Conservation (phyloP, 2,888 invertebrate species). For the Tholera decimalis region DNA sequence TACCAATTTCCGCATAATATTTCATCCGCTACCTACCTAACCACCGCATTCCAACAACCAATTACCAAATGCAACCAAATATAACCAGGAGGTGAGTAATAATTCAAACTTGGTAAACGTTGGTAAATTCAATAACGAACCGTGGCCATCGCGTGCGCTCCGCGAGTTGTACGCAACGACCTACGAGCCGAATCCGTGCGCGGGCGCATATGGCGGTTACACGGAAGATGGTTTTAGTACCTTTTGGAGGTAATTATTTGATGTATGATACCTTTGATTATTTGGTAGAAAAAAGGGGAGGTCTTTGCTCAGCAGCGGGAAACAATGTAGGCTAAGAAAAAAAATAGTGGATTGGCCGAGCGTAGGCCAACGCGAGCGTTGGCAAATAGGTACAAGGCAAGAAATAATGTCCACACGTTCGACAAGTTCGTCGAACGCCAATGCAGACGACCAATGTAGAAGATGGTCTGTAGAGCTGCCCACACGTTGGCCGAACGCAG, state of each 20-base stretch:
- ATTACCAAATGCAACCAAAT: slow-evolving; percentile 52
- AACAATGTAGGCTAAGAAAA: too few species aligned
- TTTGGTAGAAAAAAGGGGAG: too few species aligned
- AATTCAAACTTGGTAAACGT: slow-evolving; percentile 86
- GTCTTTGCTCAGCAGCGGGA: too few species aligned
- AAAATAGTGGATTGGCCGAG: too few species aligned
- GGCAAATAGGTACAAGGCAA: too few species aligned
- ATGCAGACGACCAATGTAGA: too few species aligned
- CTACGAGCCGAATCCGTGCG: slow-evolving; percentile 41
- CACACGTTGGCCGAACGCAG: too few species aligned
- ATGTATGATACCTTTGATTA: too few species aligned
- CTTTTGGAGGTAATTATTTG: slow-evolving; percentile 9
- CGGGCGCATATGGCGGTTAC: slow-evolving; percentile 16
- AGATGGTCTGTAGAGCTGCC: too few species aligned
- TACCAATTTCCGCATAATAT: slow-evolving; percentile 18
- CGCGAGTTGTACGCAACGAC: neutral
- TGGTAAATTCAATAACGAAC: slow-evolving; percentile 87
- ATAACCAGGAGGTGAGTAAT: slow-evolving; percentile 70
- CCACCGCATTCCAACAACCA: slow-evolving; percentile 40
- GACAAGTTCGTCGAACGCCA: too few species aligned
- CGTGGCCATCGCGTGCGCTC: slow-evolving; percentile 70
- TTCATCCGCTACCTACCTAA: slow-evolving; percentile 5
- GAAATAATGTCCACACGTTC: too few species aligned
- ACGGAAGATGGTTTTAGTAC: slow-evolving; percentile 5
- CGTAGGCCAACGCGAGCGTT: too few species aligned